These are phyloP conservation scores for Chlorodrepanis virens DNA, from an alignment of 2,113 vertebrate genomes.

Conservation along the genomic window DNA sequence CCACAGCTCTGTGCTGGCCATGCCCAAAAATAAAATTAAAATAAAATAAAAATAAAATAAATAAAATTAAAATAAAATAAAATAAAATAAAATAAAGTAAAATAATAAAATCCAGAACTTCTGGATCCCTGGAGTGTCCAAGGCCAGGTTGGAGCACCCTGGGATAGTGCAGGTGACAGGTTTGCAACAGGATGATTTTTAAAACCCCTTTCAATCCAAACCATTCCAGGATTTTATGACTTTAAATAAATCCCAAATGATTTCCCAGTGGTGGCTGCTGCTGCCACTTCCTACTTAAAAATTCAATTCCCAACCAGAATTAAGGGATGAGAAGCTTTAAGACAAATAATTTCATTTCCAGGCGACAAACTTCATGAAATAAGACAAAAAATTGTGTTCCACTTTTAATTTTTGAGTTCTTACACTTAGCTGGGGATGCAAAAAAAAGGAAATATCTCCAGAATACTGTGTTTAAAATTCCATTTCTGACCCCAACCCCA, in stretches of 20 bases:
- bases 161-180: not conserved
- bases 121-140: not conserved
- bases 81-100: not conserved
- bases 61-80: not conserved
- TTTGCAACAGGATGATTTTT: not conserved
- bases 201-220: not conserved
- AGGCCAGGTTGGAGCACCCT: not conserved
- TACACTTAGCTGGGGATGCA: not conserved
- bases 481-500: not conserved
- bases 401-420: not conserved
- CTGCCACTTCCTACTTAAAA: not conserved
- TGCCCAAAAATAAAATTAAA: not conserved
- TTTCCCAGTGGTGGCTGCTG: not conserved
- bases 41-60: too few species aligned
- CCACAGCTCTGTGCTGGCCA: not conserved
- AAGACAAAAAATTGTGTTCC: not conserved
- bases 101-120: not conserved
- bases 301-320: not conserved
- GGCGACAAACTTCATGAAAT: not conserved
- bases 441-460: not conserved
- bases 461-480: accelerated
- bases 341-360: not conserved
- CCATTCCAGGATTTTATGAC: not conserved
- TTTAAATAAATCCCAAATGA: not conserved
- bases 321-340: not conserved